Evolutionary conservation across 2,797 vertebrate species (phyloP).

Genomic region (Eurystomus glaucurus): DNA sequence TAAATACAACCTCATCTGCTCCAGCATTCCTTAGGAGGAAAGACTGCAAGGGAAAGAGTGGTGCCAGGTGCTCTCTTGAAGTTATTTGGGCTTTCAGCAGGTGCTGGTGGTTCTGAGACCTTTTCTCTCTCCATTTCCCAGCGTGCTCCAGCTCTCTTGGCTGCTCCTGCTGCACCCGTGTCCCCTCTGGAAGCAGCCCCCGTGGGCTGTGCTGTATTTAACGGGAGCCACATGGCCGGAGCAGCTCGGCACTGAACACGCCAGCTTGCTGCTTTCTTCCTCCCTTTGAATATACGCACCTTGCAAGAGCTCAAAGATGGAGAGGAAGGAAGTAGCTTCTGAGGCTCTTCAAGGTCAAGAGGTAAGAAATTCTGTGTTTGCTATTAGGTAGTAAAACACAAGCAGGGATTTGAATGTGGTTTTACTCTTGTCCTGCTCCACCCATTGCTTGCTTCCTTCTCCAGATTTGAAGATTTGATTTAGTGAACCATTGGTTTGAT

Average conservation of each 20-base stretch:
- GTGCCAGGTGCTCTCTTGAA: not conserved
- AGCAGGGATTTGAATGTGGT: not conserved
- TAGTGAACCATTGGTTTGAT: not conserved
- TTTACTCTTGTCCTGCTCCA: not conserved
- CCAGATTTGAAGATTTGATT: not conserved
- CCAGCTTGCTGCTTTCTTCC: not conserved
- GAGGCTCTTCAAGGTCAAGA: not conserved
- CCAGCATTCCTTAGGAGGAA: not conserved
- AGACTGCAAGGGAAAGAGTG: not conserved
- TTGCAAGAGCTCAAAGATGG: not conserved
- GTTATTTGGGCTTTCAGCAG: not conserved
- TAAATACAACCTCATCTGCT: not conserved
- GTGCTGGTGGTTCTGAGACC: not conserved
- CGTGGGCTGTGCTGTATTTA: not conserved
- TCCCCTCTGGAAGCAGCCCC: not conserved
- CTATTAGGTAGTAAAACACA: not conserved
- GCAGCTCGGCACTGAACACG: rapidly evolving
- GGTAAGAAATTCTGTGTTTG: not conserved
- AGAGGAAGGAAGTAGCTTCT: not conserved
- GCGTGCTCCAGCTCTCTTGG: not conserved
- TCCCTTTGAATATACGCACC: not conserved
- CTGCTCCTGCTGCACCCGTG: not conserved
- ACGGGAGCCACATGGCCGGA: not conserved
- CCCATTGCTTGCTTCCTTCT: not conserved
- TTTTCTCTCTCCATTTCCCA: not conserved